phyloP scores from a whole-genome alignment of 2,888 invertebrate species.

The Helobdella robusta region DNA sequence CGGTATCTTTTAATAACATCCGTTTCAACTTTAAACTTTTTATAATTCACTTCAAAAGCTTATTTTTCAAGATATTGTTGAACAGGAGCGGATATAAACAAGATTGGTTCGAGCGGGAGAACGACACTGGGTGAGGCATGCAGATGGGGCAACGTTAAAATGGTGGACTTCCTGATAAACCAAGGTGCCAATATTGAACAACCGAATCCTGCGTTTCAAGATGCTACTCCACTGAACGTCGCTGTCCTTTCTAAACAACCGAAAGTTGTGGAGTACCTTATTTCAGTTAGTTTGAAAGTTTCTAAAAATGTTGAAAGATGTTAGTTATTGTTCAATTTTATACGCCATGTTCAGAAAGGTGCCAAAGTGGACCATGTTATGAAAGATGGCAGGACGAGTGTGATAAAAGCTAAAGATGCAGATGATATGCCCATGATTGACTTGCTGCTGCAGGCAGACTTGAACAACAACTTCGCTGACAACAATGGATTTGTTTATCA shows the following conservation, averaged over 20 bases:
- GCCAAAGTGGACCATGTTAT: conserved; percentile 34
- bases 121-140: conserved; percentile 35
- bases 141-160: conserved; percentile 30
- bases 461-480: conserved; percentile 30
- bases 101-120: conserved; percentile 30
- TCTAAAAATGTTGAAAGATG: neutral
- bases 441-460: conserved; percentile 29
- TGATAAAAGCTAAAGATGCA: conserved; percentile 31
- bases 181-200: conserved; percentile 33
- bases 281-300: conserved; percentile 26
- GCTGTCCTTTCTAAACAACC: conserved; percentile 30
- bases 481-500: conserved; percentile 25
- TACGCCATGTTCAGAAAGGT: conserved; percentile 29
- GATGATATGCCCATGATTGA: conserved; percentile 33
- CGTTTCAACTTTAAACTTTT: neutral
- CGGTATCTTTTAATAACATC: conserved; percentile 5
- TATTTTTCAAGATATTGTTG: neutral
- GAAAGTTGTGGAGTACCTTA: conserved; percentile 30
- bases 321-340: neutral
- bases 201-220: conserved; percentile 30
- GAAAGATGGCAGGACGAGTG: conserved; percentile 30
- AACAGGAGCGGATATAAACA: conserved; percentile 33
- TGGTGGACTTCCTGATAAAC: conserved; percentile 31
- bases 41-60: neutral
- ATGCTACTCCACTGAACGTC: conserved; percentile 34